A percentile compares a stretch with the other conserved stretches of the same genome.
Evolutionary conservation across 1,140 invertebrate genomes (phyloP).

Genomic region (Solenopsis invicta): DNA sequence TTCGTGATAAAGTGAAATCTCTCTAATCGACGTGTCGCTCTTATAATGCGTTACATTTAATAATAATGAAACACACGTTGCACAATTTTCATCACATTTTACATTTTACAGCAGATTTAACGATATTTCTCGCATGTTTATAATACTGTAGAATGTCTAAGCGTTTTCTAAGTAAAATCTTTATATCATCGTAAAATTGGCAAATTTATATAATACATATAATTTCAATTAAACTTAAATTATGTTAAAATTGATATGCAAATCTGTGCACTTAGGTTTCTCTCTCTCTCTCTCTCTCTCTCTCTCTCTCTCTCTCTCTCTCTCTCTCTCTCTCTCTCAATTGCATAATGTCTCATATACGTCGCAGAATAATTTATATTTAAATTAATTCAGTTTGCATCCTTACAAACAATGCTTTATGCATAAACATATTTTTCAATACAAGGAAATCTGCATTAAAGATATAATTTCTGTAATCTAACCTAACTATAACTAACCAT

Average conservation of each 20-base stretch:
- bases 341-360: neutral
- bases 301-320: neutral
- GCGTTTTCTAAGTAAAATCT: neutral
- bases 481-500: no score
- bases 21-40: neutral
- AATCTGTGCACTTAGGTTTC: neutral
- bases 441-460: neutral
- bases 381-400: neutral
- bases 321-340: neutral
- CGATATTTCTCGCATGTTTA: neutral
- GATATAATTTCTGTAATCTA: neutral
- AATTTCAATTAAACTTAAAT: neutral
- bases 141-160: neutral
- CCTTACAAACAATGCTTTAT: neutral
- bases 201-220: neutral
- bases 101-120: neutral
- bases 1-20: slow-evolving; percentile 38
- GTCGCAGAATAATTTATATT: neutral
- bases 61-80: slow-evolving; percentile 36
- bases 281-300: neutral
- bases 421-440: slow-evolving; percentile 16
- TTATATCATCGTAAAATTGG: neutral
- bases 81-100: slow-evolving; percentile 30
- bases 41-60: slow-evolving; percentile 49
- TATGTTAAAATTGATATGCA: neutral